These are phyloP conservation scores for Pristionchus pacificus DNA, from an alignment of 1,140 invertebrate species.

Conservation along the genomic window DNA sequence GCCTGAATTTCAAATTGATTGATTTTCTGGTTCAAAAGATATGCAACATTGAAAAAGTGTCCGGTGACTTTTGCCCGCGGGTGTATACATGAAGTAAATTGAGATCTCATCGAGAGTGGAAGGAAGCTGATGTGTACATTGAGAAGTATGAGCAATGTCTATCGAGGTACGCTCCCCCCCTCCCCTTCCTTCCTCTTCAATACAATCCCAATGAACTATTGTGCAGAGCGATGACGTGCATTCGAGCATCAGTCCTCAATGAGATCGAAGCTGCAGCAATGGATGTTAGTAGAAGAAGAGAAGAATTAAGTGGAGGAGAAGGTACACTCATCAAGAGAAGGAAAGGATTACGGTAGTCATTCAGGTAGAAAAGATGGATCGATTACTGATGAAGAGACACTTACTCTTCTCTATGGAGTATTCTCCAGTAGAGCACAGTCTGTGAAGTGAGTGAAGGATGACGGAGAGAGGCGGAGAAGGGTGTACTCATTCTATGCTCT, in stretches of 20 bases:
- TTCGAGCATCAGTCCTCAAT: slow-evolving; percentile 47
- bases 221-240: slow-evolving; percentile 53
- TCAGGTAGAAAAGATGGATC: not conserved
- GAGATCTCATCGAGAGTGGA: slow-evolving; percentile 44
- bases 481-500: not conserved
- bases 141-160: slow-evolving; percentile 54
- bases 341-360: not conserved
- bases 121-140: slow-evolving; percentile 45
- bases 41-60: too few relatives aligned
- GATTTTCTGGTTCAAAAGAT: too few relatives aligned
- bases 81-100: too few relatives aligned
- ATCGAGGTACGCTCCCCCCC: slow-evolving; percentile 45
- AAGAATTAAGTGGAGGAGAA: slow-evolving; percentile 5
- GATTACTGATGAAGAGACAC: slow-evolving; percentile 49
- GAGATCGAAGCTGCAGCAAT: slow-evolving; percentile 45
- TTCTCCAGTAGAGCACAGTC: slow-evolving; percentile 49
- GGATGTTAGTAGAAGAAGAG: slow-evolving; percentile 47
- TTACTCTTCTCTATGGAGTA: slow-evolving; percentile 51
- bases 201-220: too few relatives aligned
- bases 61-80: too few relatives aligned
- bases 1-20: too few relatives aligned
- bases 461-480: not conserved
- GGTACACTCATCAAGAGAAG: too few relatives aligned
- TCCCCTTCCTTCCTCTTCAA: too few relatives aligned
- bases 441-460: slow-evolving; percentile 42